These are phyloP conservation scores for Spodoptera exigua DNA, from an alignment of 2,888 invertebrate species.

Conservation along the genomic window DNA sequence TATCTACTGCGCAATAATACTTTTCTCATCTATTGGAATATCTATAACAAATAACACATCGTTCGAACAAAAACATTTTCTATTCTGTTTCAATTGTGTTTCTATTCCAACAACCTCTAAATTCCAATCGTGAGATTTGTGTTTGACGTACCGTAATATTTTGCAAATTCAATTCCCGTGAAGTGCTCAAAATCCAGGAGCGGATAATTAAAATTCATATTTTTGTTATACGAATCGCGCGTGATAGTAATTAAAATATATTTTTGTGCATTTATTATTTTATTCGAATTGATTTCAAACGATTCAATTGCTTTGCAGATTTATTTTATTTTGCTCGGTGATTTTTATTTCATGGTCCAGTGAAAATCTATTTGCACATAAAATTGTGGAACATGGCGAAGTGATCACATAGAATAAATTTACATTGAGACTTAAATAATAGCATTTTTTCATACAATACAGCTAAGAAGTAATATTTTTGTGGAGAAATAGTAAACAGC, in stretches of 20 bases:
- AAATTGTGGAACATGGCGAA: constrained; percentile 1
- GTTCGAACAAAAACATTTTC: constrained; percentile 37
- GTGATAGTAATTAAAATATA: constrained; percentile 38
- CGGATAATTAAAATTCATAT: constrained; percentile 37
- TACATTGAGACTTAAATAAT: constrained; percentile 28
- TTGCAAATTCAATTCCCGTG: constrained; percentile 41
- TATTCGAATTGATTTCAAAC: constrained; percentile 34
- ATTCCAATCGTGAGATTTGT: constrained; percentile 30
- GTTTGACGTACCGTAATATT: constrained; percentile 13
- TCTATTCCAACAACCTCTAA: constrained; percentile 38
- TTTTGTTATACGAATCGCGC: constrained; percentile 25
- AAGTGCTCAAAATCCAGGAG: constrained; percentile 42
- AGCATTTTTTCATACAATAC: constrained; percentile 27
- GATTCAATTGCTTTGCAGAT: constrained; percentile 38
- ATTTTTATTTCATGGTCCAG: constrained; percentile 12
- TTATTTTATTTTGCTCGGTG: constrained; percentile 31
- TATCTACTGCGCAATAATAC: constrained; percentile 21
- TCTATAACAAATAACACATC: constrained; percentile 25
- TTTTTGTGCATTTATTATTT: constrained; percentile 47
- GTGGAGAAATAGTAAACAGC: constrained; percentile 30
- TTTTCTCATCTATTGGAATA: constrained; percentile 11
- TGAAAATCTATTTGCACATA: neutral
- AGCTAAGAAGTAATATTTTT: constrained; percentile 11
- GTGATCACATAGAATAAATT: constrained; percentile 10
- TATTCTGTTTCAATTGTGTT: constrained; percentile 30